These are phyloP conservation scores for Genyomyrus donnyi DNA, from an alignment of 2,113 vertebrate species.

Conservation along the genomic window DNA sequence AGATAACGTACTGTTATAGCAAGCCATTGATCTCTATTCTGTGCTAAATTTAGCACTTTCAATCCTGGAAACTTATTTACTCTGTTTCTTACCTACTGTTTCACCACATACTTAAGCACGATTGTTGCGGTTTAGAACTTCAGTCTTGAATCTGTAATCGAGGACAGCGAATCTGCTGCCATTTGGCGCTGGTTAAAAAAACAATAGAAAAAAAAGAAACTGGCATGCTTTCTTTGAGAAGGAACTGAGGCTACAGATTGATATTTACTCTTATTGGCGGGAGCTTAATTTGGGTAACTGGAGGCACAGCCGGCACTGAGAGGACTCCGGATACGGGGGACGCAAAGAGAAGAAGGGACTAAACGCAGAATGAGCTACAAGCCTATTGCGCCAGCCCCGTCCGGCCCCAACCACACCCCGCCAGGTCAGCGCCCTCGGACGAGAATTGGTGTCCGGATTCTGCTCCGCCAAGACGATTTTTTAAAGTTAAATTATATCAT, in stretches of 20 bases:
- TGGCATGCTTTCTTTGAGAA: background rate
- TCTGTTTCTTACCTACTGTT: background rate
- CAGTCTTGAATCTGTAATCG: background rate
- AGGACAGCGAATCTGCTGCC: background rate
- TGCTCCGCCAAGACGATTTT: background rate
- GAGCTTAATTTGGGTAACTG: background rate
- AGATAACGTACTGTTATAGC: background rate
- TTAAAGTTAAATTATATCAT: background rate
- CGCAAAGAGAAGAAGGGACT: background rate
- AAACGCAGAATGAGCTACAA: constrained; percentile 58
- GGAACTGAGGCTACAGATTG: background rate
- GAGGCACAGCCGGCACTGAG: background rate
- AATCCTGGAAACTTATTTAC: background rate
- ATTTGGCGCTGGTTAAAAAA: background rate
- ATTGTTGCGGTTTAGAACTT: background rate
- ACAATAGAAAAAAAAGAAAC: background rate
- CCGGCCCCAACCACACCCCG: constrained; percentile 63
- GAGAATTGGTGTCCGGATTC: background rate
- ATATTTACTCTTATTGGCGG: background rate
- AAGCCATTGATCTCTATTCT: background rate
- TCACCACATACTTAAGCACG: background rate
- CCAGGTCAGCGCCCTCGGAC: constrained; percentile 47
- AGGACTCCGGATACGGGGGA: background rate
- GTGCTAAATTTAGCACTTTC: background rate
- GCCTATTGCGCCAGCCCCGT: constrained; percentile 71